Base-by-base conservation (phyloP, 2,113 vertebrate species). In the Rhinopomastus cyanomelas region DNA sequence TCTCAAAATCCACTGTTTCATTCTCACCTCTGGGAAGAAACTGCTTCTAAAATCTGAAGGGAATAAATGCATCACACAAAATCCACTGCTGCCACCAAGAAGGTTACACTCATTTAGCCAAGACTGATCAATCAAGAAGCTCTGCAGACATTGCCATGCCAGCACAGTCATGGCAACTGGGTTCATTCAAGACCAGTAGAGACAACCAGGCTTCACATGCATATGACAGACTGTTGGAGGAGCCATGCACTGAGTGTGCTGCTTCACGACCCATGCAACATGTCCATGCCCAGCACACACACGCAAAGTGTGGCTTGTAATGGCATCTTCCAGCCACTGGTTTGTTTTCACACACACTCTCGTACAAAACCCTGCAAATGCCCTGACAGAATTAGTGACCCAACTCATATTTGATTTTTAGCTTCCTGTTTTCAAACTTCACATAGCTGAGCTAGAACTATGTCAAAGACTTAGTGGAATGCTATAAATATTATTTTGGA, bases 201-300 rank as follows among this genome's bases (percentile, higher is more conserved):
- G 48, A 62, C 11, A 65, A 82, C 44, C 13, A 44, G 66, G 51
- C 66, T 68, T 59, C 37, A 53, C 16, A 64, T 13, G 2, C 5
- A 36, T 36, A 23, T 2, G 6, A 52, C 68, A 46, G 15, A 26
- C 56, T 34, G 22, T 18, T 62, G 32, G 37, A 64, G 44, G 32
- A 73, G 52, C 22, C 8, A 4, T 2, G 9, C 27, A 53, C n/a
- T 3, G 29, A 62, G 20, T 4, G 12, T 23, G 1, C 2, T 30
- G 27, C 71, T 57, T 34, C 39, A 4, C 26, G 15, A 42, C 39
- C 39, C 11, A 15, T 42, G 42, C 64, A 76, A 27, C 25, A 9
- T 9, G 23, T 12, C 34, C 25, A 4, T 34, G 39, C n/a, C 65
- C 53, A 61, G 37, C n/a, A 42, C 1, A 6, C 8, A 16, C 19